Conservation (phyloP, 2,888 invertebrate species). For the Dinocampus coccinellae region DNA sequence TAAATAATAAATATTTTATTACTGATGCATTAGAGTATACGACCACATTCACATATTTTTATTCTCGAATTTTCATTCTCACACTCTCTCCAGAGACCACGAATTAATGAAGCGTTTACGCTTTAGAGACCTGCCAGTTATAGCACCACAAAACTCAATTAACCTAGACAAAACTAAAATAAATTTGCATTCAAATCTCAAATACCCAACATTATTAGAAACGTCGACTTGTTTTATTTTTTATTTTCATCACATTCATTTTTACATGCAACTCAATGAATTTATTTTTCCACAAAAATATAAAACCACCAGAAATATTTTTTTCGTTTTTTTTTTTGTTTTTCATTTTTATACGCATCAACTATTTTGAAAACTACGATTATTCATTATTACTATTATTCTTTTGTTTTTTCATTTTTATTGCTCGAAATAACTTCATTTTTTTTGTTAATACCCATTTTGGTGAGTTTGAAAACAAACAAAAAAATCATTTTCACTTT, state of each 20-base stretch:
- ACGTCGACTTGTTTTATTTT: not conserved
- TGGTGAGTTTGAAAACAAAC: no score
- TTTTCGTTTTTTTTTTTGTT: no score
- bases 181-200: conserved; percentile 56
- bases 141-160: conserved; percentile 51
- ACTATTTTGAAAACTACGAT: no score
- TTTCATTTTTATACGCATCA: no score
- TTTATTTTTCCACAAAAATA: not conserved
- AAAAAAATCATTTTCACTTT: no score
- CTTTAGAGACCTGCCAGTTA: conserved; percentile 29
- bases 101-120: conserved; percentile 49
- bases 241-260: not conserved
- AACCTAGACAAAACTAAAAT: conserved; percentile 53
- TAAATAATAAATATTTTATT: conserved; percentile 30
- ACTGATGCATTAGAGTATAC: conserved; percentile 17
- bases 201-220: conserved; percentile 41
- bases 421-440: no score
- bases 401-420: no score
- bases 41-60: not conserved
- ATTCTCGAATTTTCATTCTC: not conserved
- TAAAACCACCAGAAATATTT: no score
- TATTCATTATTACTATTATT: no score
- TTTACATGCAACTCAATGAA: not conserved
- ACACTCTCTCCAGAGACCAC: conserved; percentile 13
- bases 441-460: no score